A percentile compares a stretch with the other conserved stretches of the same genome.
Conservation (phyloP, 1,140 invertebrate genomes). For the Pachyrhynchus sulphureomaculatus region DNA sequence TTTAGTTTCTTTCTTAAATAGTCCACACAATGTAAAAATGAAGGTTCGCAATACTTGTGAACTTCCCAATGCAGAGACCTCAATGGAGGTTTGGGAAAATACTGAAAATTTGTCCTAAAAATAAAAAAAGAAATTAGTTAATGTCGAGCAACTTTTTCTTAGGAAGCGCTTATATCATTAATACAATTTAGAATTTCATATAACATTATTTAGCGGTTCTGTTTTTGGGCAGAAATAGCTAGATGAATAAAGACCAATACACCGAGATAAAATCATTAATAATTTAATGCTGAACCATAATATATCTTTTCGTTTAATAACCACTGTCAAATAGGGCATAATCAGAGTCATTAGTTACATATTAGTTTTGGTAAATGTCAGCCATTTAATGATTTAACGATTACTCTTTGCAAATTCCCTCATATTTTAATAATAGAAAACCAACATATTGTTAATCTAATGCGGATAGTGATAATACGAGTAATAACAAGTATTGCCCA, state of each 20-base stretch:
- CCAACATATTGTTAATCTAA: no score
- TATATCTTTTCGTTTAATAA: conserved; percentile 3
- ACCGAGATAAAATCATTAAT: neutral
- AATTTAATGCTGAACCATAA: neutral
- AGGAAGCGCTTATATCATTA: no score
- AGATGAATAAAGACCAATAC: no score
- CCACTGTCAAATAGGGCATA: neutral
- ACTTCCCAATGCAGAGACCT: conserved; percentile 63
- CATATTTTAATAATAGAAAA: no score
- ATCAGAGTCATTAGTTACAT: neutral
- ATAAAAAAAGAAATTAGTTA: conserved; percentile 2
- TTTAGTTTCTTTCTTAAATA: conserved; percentile 56
- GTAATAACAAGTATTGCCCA: no score
- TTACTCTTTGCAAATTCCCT: no score
- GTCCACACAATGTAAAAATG: conserved; percentile 57
- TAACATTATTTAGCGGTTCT: no score
- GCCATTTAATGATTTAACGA: neutral
- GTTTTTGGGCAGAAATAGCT: no score
- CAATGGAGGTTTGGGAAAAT: conserved; percentile 59
- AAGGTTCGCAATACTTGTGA: conserved; percentile 55
- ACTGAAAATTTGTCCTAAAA: conserved; percentile 13
- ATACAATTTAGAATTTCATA: no score
- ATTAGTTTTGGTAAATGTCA: neutral
- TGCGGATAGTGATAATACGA: no score
- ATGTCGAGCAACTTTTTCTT: no score